phyloP scores from a whole-genome alignment of 1,140 invertebrate genomes.

The Sarcophaga bullata region DNA sequence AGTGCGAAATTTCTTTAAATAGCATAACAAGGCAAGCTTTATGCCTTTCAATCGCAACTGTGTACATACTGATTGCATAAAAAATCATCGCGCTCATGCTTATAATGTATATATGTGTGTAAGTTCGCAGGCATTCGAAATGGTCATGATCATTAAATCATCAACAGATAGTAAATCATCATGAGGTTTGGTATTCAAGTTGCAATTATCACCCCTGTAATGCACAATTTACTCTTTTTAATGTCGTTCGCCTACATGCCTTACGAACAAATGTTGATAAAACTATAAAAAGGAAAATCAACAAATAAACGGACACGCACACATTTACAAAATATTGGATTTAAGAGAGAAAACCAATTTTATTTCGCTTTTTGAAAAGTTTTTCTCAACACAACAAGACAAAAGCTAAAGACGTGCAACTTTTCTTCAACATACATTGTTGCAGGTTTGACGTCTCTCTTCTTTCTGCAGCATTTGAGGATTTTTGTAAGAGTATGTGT shows the following conservation, averaged over 20 bases:
- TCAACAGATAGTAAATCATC: conserved; percentile 14
- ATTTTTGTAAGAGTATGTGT: not conserved
- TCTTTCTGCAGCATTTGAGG: conserved; percentile 19
- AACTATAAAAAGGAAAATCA: not conserved
- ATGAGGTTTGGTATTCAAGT: conserved; percentile 8
- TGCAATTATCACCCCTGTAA: conserved; percentile 39
- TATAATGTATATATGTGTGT: too few relatives aligned
- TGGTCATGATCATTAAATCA: conserved; percentile 22
- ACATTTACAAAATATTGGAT: not conserved
- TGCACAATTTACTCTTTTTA: conserved; percentile 32
- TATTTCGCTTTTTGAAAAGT: not conserved
- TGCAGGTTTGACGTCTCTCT: conserved; percentile 20
- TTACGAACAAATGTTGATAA: not conserved
- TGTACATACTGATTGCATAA: not conserved
- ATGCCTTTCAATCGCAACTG: not conserved
- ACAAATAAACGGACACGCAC: not conserved
- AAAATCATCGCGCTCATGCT: not conserved
- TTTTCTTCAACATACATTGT: conserved; percentile 26
- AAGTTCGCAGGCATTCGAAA: not conserved
- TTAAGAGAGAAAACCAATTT: too few relatives aligned
- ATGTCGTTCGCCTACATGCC: not conserved
- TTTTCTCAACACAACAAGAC: conserved; percentile 8
- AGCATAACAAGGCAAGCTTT: not conserved
- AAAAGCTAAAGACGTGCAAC: not conserved
- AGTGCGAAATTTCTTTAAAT: conserved; percentile 18